Evolutionary conservation across 2,797 vertebrate species (phyloP).

Genomic region (Tapirus indicus): DNA sequence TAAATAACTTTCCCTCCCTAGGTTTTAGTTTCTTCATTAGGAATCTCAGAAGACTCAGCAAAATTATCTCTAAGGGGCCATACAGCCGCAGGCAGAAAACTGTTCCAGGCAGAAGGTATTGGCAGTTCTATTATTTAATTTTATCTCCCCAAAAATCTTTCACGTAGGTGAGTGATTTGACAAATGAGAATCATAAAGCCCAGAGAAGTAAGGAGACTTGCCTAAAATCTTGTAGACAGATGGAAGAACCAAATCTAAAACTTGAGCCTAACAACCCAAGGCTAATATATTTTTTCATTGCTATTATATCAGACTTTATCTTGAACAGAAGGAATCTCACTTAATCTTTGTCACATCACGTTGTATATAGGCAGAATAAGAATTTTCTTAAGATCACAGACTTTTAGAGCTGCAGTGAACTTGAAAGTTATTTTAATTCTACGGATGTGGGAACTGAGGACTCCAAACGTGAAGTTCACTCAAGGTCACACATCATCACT

Average conservation of each 20-base stretch:
- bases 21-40: slow-evolving; percentile 1
- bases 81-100: not conserved
- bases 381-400: not conserved
- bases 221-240: not conserved
- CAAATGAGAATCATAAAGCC: slow-evolving; percentile 31
- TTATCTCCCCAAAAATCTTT: not conserved
- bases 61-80: not conserved
- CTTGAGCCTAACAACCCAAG: not conserved
- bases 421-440: slow-evolving; percentile 28
- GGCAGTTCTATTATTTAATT: not conserved
- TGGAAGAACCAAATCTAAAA: not conserved
- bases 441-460: not conserved
- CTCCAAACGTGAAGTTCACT: not conserved
- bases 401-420: not conserved
- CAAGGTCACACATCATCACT: not conserved
- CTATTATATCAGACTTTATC: not conserved
- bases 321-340: not conserved
- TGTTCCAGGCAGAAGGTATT: not conserved
- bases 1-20: not conserved
- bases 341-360: slow-evolving; percentile 1
- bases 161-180: not conserved
- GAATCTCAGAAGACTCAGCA: not conserved
- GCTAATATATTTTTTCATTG: not conserved
- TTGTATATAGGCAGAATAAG: not conserved
- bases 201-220: not conserved